These are phyloP conservation scores for Limnothrissa miodon DNA, from an alignment of 2,113 vertebrate species.

Conservation along the genomic window DNA sequence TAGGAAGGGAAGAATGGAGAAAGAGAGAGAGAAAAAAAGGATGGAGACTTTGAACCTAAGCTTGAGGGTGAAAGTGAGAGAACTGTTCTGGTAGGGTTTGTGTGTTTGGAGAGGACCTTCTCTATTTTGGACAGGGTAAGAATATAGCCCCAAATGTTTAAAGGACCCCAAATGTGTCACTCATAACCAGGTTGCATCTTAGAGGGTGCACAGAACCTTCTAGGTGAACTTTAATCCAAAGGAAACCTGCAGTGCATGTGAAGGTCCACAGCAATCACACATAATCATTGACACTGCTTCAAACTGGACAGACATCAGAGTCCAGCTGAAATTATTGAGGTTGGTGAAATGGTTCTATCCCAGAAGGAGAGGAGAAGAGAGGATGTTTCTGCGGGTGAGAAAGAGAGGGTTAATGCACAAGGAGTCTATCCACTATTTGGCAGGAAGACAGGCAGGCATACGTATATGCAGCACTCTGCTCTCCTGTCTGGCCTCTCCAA, in stretches of 20 bases:
- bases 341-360: neutral
- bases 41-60: conserved; percentile 23
- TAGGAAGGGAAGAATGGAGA: neutral
- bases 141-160: neutral
- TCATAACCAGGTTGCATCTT: neutral
- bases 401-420: too few species aligned
- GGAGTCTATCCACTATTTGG: too few species aligned
- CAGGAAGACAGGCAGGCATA: too few species aligned
- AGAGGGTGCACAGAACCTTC: neutral
- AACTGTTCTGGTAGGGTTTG: neutral
- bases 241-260: neutral
- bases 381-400: too few species aligned
- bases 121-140: neutral
- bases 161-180: neutral
- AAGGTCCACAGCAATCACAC: neutral
- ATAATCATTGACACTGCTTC: too few species aligned
- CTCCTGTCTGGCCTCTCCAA: neutral
- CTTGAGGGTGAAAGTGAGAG: conserved; percentile 17
- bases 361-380: too few species aligned
- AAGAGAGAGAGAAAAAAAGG: conserved; percentile 31
- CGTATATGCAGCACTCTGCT: too few species aligned
- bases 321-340: neutral
- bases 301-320: neutral
- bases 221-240: neutral
- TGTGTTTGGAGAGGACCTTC: neutral